Evolutionary conservation across 2,113 vertebrate genomes (phyloP).

Genomic region (Leptobrachium ailaonicum): DNA sequence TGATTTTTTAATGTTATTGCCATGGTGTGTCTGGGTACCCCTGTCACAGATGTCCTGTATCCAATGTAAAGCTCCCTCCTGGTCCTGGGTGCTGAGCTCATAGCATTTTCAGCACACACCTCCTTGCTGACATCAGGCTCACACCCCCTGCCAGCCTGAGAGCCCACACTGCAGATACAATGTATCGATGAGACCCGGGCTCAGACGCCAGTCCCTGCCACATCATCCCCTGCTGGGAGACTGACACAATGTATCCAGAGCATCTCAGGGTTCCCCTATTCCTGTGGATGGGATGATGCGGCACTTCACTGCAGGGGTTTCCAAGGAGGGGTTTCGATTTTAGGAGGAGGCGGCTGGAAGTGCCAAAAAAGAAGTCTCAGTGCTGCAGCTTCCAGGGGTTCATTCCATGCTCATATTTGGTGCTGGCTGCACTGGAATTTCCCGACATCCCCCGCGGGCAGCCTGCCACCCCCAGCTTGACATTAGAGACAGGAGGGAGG

Average conservation of each 20-base stretch:
- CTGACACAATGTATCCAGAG: neutral
- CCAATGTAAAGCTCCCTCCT: too few relatives aligned
- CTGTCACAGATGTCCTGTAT: too few relatives aligned
- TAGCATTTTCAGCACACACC: too few relatives aligned
- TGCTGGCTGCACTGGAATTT: slow-evolving; percentile 39
- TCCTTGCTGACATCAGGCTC: too few relatives aligned
- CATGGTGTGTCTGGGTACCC: too few relatives aligned
- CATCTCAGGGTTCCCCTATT: neutral
- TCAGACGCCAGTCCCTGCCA: too few relatives aligned
- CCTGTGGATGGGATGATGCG: neutral
- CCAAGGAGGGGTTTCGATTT: neutral
- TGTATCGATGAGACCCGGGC: too few relatives aligned
- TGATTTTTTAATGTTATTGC: too few relatives aligned
- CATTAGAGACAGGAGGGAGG: slow-evolving; percentile 44
- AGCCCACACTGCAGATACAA: too few relatives aligned
- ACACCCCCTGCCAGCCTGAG: too few relatives aligned
- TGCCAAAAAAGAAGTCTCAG: slow-evolving; percentile 22
- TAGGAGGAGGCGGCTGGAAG: slow-evolving; percentile 9
- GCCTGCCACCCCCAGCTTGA: slow-evolving; percentile 34
- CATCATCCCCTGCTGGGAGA: slow-evolving; percentile 45
- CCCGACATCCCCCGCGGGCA: slow-evolving; percentile 30
- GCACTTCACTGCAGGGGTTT: neutral
- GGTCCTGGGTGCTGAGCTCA: too few relatives aligned
- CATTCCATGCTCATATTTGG: slow-evolving; percentile 49
- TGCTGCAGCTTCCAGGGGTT: slow-evolving; percentile 11